Percentiles rank a stretch among this genome's conserved stretches.
Conservation (phyloP, 2,797 vertebrate species). For the Bradypus variegatus region DNA sequence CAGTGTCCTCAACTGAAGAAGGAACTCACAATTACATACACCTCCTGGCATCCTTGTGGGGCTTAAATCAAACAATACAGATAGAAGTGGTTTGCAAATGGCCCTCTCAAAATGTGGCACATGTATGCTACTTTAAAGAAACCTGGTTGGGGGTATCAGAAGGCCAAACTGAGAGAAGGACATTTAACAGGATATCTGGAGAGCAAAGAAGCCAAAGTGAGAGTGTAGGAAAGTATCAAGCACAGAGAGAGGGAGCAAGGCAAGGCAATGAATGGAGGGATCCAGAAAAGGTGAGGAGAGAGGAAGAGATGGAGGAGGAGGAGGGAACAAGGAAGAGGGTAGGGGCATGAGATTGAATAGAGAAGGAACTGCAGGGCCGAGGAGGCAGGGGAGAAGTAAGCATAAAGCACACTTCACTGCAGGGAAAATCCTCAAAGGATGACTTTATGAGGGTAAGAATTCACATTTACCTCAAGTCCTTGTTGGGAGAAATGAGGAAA, state of each 20-base stretch:
- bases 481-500: not conserved
- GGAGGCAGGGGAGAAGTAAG: not conserved
- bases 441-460: not conserved
- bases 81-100: not conserved
- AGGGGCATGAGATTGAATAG: not conserved
- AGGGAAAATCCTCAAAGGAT: not conserved
- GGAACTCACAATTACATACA: not conserved
- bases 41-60: not conserved
- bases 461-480: not conserved
- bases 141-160: not conserved
- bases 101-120: not conserved
- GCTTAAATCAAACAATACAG: too few relatives aligned
- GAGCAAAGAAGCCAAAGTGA: fast-evolving
- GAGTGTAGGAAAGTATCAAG: not conserved
- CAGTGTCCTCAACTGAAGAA: not conserved
- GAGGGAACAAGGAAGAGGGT: not conserved
- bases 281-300: too few relatives aligned
- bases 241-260: not conserved
- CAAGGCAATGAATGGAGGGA: too few relatives aligned
- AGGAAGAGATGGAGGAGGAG: not conserved
- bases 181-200: too few relatives aligned
- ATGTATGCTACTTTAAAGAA: not conserved
- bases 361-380: too few relatives aligned
- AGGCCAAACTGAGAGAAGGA: not conserved
- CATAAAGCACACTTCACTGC: not conserved